Conservation (phyloP, 1,140 invertebrate genomes). For the Sitobion miscanthi region DNA sequence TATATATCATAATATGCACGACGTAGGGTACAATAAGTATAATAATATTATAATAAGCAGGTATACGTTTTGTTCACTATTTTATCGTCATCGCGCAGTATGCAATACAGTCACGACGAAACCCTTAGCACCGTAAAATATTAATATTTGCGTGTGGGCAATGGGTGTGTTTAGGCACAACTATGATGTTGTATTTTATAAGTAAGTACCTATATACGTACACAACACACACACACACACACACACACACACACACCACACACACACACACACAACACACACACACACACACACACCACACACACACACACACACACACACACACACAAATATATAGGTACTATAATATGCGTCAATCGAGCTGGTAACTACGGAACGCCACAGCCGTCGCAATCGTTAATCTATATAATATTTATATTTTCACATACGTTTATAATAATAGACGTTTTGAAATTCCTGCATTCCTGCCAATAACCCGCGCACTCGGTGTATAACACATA, state of each 20-base stretch:
- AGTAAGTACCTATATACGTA: no score
- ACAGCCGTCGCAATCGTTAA: neutral
- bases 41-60: no score
- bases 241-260: no score
- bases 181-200: no score
- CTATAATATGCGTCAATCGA: neutral
- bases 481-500: neutral
- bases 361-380: neutral
- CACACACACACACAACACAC: no score
- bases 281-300: no score
- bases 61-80: neutral
- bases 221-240: no score
- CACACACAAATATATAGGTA: neutral
- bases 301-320: no score
- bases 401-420: slow-evolving; percentile 9
- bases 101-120: neutral
- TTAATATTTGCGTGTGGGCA: neutral
- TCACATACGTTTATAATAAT: neutral
- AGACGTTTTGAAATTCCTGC: slow-evolving; percentile 9
- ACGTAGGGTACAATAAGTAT: neutral
- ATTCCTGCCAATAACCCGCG: neutral
- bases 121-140: neutral
- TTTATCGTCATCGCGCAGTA: neutral
- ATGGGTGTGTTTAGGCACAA: no score
- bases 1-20: neutral